Evolutionary conservation across 1,140 invertebrate species (phyloP), one percentile per base, ranked within the genome.

Genomic region (Musca vetustissima): DNA sequence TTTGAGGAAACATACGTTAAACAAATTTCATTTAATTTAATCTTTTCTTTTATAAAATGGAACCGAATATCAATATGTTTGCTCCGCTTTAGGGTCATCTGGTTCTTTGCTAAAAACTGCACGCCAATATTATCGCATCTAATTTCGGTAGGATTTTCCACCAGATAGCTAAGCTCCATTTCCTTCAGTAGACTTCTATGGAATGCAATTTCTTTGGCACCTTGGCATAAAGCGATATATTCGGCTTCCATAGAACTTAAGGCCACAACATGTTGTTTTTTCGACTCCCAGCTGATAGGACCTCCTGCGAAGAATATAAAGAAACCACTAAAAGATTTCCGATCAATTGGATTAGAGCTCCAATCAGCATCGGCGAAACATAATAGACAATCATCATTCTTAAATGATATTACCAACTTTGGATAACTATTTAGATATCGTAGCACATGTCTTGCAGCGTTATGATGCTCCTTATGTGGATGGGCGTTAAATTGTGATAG

Each of bases 361-460:
- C 65, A 66, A 19, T 66, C 65, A 7, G 65, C 19, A 52, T 66
- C 47, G 9, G 65, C 53, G 49, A 52, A 66, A 52, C 47, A 66
- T 24, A 55, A 15, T 13, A 55, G 13, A 4, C 25, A 4, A 17
- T 50, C 49, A 4, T 52, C 4, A 3, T 50, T 28, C 4, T 28
- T 28, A 28, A 43, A 43, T 13, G 36, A 43, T 43, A 43, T 43
- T 43, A 43, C 36, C 36, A 43, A 43, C 11, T 43, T 43, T 1
- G 36, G 36, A 43, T 43, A 43, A 43, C 36, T 43, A 43, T 43
- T 43, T 43, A 68, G 19, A 19, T 68, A 68, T 52, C 67, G 19
- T 2, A 68, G 48, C 4, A 68, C 43, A 49, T 64, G 67, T 50
- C 61, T 68, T 28, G 67, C 67, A 53, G 67, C 57, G 21, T 19